These are phyloP conservation scores for Cydia amplana DNA, from an alignment of 1,140 invertebrate species.

Conservation along the genomic window DNA sequence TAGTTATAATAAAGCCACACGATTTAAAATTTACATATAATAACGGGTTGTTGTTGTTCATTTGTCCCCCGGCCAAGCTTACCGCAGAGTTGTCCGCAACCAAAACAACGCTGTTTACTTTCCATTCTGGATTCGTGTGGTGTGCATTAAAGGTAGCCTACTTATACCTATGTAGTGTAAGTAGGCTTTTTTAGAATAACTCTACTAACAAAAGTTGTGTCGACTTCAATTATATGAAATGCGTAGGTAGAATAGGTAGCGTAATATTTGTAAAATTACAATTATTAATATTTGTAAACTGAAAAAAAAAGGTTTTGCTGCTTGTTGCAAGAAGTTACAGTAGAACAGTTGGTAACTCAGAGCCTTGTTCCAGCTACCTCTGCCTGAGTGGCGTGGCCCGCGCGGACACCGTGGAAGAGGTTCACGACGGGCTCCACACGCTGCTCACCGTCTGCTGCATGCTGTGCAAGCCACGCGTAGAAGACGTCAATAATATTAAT, in stretches of 20 bases:
- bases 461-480: constrained; percentile 50
- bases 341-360: not conserved
- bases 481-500: not conserved
- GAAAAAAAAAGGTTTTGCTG: too few species aligned
- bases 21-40: constrained; percentile 39
- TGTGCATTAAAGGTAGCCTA: not conserved
- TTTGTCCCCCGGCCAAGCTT: constrained; percentile 4
- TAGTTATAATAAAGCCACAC: not conserved
- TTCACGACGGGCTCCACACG: constrained; percentile 61
- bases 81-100: constrained; percentile 12
- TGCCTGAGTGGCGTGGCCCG: constrained; percentile 57
- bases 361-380: constrained; percentile 61
- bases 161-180: not conserved
- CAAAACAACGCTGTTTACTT: constrained; percentile 41
- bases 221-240: not conserved
- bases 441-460: constrained; percentile 65
- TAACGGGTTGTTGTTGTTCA: constrained; percentile 33
- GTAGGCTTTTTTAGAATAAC: not conserved
- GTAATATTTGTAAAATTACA: too few species aligned
- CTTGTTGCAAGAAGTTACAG: not conserved
- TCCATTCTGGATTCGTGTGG: constrained; percentile 46
- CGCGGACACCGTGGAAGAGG: constrained; percentile 57
- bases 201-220: not conserved
- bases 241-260: too few species aligned
- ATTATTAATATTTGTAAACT: too few species aligned